Conservation (phyloP, 2,113 vertebrate species). For the Lipotes vexillifer region DNA sequence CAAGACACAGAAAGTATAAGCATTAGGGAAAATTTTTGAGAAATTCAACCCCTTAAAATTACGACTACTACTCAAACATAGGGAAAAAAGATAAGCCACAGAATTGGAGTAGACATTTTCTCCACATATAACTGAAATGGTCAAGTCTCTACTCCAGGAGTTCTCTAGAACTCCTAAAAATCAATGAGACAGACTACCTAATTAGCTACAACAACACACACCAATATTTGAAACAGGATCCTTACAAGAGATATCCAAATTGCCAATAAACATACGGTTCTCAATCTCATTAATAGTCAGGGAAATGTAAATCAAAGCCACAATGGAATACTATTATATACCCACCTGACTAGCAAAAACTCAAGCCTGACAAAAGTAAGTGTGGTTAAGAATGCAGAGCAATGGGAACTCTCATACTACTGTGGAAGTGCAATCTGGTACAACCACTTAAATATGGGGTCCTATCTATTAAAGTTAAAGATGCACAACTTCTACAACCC, state of each 20-base stretch:
- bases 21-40: background rate
- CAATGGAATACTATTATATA: background rate
- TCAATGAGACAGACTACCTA: background rate
- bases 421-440: background rate
- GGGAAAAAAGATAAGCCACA: background rate
- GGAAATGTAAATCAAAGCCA: background rate
- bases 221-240: background rate
- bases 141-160: background rate
- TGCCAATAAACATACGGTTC: background rate
- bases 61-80: background rate
- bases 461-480: background rate
- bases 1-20: background rate
- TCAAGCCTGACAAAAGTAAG: conserved; percentile 18
- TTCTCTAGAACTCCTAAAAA: background rate
- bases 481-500: background rate
- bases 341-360: background rate
- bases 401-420: background rate
- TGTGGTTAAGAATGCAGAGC: background rate
- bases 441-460: background rate
- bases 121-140: background rate
- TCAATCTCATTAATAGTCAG: background rate
- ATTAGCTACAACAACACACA: background rate
- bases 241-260: background rate
- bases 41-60: background rate
- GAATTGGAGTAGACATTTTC: background rate